A percentile compares a stretch with the other conserved stretches of the same genome.
These are phyloP conservation scores for Tetragonisca angustula DNA, from an alignment of 2,888 invertebrate species.

Conservation along the genomic window DNA sequence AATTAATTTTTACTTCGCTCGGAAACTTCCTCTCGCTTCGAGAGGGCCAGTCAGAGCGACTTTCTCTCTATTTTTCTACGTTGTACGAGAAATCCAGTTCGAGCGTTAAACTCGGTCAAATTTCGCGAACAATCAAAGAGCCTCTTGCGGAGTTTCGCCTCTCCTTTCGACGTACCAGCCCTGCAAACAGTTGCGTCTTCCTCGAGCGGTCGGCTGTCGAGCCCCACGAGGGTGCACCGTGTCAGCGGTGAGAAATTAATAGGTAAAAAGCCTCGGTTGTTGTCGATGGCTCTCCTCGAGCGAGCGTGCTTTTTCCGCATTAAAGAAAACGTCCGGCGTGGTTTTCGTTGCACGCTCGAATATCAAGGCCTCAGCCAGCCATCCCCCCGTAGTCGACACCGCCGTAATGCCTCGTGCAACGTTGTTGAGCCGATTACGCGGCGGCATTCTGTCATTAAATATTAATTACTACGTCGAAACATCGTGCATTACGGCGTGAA, in stretches of 20 bases:
- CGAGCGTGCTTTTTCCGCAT: constrained; percentile 37
- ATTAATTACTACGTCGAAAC: constrained; percentile 66
- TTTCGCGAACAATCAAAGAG: neutral
- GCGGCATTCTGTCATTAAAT: constrained; percentile 64
- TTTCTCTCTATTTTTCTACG: neutral
- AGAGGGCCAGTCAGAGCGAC: no score
- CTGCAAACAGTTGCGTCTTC: neutral
- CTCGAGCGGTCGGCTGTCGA: neutral
- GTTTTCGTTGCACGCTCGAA: constrained; percentile 22
- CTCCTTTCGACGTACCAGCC: neutral
- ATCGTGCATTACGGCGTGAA: constrained; percentile 41
- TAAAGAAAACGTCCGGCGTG: constrained; percentile 47
- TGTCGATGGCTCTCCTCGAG: constrained; percentile 26
- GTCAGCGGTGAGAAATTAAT: constrained; percentile 16
- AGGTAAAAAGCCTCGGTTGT: constrained; percentile 18
- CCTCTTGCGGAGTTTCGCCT: neutral
- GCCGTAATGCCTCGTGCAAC: constrained; percentile 57
- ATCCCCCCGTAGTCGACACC: constrained; percentile 6
- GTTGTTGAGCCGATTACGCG: constrained; percentile 69
- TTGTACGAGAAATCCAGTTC: neutral
- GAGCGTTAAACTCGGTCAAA: neutral
- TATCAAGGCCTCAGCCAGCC: neutral
- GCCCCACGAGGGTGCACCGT: neutral
- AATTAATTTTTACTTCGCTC: neutral
- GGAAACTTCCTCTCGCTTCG: neutral